These are phyloP conservation scores for Pterocles gutturalis DNA, from an alignment of 2,113 vertebrate genomes.

Conservation along the genomic window DNA sequence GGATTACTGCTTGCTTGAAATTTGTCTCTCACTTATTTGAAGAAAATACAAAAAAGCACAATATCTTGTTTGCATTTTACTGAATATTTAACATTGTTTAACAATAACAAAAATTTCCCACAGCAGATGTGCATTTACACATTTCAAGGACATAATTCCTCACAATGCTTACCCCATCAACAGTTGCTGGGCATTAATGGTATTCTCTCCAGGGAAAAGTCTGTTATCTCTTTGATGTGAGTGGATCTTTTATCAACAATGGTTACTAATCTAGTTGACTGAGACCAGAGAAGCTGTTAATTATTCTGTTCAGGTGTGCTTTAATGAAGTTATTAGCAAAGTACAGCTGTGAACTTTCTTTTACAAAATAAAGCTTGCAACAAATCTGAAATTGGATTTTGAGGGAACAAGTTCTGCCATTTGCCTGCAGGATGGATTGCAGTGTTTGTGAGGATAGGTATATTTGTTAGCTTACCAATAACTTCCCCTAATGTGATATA, in stretches of 20 bases:
- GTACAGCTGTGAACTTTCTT: neutral
- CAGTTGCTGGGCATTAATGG: neutral
- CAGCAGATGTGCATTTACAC: neutral
- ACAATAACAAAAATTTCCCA: neutral
- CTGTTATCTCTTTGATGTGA: slow-evolving; percentile 9
- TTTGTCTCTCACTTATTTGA: neutral
- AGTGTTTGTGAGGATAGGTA: neutral
- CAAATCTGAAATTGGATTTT: neutral
- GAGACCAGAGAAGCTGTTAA: neutral
- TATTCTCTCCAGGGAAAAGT: neutral
- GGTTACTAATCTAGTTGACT: neutral
- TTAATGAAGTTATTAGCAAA: slow-evolving; percentile 13
- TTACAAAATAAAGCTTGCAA: neutral
- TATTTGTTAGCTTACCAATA: neutral
- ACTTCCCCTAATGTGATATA: neutral
- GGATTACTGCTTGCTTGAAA: neutral
- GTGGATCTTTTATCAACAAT: neutral
- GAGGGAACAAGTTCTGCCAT: neutral
- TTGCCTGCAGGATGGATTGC: neutral
- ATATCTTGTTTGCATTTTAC: neutral
- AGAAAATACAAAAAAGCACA: neutral
- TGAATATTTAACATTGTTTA: neutral
- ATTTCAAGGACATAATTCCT: neutral
- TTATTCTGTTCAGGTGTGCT: slow-evolving; percentile 26
- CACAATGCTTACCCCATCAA: neutral